Evolutionary conservation across 1,140 invertebrate species (phyloP).

Genomic region (Macrostomum lignano): DNA sequence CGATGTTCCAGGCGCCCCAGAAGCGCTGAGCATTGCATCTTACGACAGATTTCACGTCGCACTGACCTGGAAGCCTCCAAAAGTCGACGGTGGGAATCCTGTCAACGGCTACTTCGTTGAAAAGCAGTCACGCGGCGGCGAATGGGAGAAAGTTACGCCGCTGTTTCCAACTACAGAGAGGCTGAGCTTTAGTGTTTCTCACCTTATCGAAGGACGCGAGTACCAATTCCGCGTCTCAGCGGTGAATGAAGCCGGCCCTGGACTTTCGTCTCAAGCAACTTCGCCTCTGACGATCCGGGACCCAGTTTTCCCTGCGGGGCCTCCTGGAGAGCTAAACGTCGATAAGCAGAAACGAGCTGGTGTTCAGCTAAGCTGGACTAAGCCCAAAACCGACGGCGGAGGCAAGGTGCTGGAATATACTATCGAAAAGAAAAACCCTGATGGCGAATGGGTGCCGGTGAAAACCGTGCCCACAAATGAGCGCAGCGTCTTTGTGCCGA

Average conservation of each 20-base stretch:
- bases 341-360: constrained; percentile 79
- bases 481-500: constrained; percentile 36
- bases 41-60: constrained; percentile 66
- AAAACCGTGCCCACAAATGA: constrained; percentile 46
- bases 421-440: constrained; percentile 52
- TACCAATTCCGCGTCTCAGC: constrained; percentile 80
- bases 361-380: constrained; percentile 73
- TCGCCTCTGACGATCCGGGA: constrained; percentile 69
- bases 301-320: constrained; percentile 55
- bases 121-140: constrained; percentile 50
- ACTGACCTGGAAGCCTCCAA: constrained; percentile 65
- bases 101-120: constrained; percentile 72
- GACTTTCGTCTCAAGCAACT: constrained; percentile 70
- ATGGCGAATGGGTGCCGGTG: constrained; percentile 57
- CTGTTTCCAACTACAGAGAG: constrained; percentile 46
- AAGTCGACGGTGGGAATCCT: constrained; percentile 63
- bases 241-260: constrained; percentile 74
- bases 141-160: constrained; percentile 65
- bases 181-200: constrained; percentile 49
- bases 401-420: constrained; percentile 75
- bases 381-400: constrained; percentile 64
- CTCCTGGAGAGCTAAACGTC: constrained; percentile 66
- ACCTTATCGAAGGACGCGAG: constrained; percentile 54
- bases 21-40: constrained; percentile 56
- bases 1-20: constrained; percentile 81